Base-by-base conservation (phyloP, 2,888 invertebrate species). In the Criorhina ranunculi region DNA sequence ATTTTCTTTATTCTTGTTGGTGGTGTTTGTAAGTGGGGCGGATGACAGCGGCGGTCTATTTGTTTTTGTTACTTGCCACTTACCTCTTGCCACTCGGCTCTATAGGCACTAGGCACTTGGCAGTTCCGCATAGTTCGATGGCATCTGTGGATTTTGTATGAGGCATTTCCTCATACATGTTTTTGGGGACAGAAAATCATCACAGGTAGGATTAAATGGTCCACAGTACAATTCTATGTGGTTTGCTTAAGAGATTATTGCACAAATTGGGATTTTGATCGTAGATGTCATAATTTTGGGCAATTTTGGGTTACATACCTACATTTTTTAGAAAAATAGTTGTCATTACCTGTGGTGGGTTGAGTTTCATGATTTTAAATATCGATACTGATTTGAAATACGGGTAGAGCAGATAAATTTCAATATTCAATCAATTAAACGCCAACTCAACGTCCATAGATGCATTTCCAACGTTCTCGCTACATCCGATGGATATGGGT, bases 1-100 rank as follows among this genome's bases (percentile, higher is more conserved):
- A 62, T 60, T 77, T 77, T 46, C 53, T 55, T 78, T 49, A 67
- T 67, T 73, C 29, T 8, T 40, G 40, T 62, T 78, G 78, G 62
- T 78, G 55, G 55, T 67, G 11, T 77, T 60, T 40, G 66, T 55
- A 55, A 15, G 53, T 40, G 53, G 55, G 55, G 70, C 55, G 44
- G 53, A 42, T 15, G 57, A 35, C 59, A 17, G 37, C 24, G 49
- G 42, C 59, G 29, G 37, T 29, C 31, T 33, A 17, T 37, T 64
- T 33, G 33, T 2, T 35, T 49, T 57, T 64, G 24, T 60, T 67
- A n/a, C 0, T 8, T 49, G 46, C 46, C 53, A 72, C 59, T 73
- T 64, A 40, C 35, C 46, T 3, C 24, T 24, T 24, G 24, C 24
- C 4, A 24, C 24, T 24, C 1, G 24, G 42, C 60, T 9, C 1